Base-by-base conservation (phyloP, 2,113 vertebrate genomes). In the Coturnix japonica region DNA sequence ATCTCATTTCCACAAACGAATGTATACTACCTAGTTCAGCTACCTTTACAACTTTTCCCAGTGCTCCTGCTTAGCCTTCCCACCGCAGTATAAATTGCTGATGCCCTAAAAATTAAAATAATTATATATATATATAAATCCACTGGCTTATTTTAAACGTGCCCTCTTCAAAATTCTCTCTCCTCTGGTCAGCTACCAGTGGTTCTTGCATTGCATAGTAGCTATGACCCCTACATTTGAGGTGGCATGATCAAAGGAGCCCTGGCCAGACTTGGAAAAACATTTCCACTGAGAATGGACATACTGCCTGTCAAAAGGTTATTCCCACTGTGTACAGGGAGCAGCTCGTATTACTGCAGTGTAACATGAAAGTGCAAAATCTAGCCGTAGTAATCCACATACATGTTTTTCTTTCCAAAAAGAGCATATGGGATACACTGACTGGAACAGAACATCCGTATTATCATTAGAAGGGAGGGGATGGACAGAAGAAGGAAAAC, bases 211-310 rank as follows among this genome's bases (percentile, higher is more conserved):
- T 85, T 96, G 98, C 98, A 96, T 97, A 97, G 98, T 97, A 98
- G 98, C 98, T 97, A 97, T 97, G 98, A 98, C 98, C 98, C 95
- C 97, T 97, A 89, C 90, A 78, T 96, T 97, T 96, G 97, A 98
- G 96, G 97, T 97, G 97, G 95, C 95, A 94, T 72, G 98, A 99
- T 99, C 98, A 99, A 99, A 99, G 98, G 96, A 97, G 89, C 87
- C 95, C 97, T 97, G 96, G 96, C 98, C 97, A 98, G 98, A 98
- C 98, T 98, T 98, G 98, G 98, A 98, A 99, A 99, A 99, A 99
- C 98, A 99, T 98, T 98, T 98, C 97, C 97, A 98, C 98, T 96
- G 98, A 98, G 98, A 98, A 98, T 97, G 97, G 98, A 98, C 98
- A 97, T 95, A 98, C 98, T 98, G 98, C 98, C 98, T 98, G 98